Percentiles rank a stretch among this genome's conserved stretches.
Conservation (phyloP, 2,113 vertebrate species). For the Telmatochromis sp. region DNA sequence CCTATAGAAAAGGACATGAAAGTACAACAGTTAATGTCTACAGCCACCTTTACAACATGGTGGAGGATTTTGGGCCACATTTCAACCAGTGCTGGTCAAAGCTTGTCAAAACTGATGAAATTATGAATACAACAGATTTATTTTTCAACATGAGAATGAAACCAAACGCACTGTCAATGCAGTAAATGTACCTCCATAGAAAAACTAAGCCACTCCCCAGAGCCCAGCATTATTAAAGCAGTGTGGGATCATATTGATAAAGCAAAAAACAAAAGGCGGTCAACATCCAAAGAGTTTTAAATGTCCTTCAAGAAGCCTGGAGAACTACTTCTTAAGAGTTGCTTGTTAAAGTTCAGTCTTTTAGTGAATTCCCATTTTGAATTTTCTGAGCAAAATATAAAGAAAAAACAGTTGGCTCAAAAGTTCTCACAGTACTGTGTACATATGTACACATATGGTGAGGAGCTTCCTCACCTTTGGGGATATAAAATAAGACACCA, state of each 20-base stretch:
- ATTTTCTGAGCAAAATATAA: background rate
- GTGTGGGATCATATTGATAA: background rate
- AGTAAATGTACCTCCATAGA: background rate
- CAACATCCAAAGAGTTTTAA: background rate
- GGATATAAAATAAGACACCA: background rate
- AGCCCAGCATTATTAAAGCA: background rate
- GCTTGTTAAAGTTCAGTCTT: background rate
- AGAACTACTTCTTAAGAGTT: background rate
- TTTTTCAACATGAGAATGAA: background rate
- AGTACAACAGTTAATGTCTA: background rate
- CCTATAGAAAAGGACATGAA: background rate
- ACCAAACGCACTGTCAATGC: accelerated
- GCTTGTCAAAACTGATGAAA: background rate
- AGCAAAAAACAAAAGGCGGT: background rate
- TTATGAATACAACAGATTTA: background rate
- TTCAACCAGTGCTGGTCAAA: background rate
- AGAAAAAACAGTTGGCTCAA: background rate
- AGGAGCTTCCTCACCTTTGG: background rate
- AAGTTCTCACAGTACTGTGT: background rate
- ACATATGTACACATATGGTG: background rate
- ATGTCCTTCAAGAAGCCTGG: background rate
- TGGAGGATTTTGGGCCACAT: background rate
- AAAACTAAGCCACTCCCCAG: background rate
- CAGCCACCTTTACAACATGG: background rate
- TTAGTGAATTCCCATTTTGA: background rate